These are phyloP conservation scores for Cyclina sinensis DNA, from an alignment of 1,140 invertebrate genomes.

Conservation along the genomic window DNA sequence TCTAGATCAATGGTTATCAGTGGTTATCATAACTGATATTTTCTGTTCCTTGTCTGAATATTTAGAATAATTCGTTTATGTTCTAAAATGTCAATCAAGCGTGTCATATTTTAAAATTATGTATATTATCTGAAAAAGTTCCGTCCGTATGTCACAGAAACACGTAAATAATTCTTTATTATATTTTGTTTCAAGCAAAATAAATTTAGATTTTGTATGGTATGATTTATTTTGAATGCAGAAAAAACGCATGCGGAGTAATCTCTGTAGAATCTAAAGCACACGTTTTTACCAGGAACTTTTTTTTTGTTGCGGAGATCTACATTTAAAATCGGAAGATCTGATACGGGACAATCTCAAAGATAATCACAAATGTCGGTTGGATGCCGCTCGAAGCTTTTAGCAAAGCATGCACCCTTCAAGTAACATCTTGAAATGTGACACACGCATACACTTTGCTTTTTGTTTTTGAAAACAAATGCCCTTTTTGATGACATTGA, in stretches of 20 bases:
- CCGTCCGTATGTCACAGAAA: not conserved
- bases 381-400: slow-evolving; percentile 32
- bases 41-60: not conserved
- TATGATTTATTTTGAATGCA: slow-evolving; percentile 1
- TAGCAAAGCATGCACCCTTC: not conserved
- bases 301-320: slow-evolving; percentile 13
- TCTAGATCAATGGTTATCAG: not conserved
- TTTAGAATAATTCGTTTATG: too few species aligned
- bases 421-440: not conserved
- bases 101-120: not conserved
- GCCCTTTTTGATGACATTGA: too few species aligned
- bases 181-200: slow-evolving; percentile 7
- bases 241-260: not conserved
- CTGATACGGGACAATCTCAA: not conserved
- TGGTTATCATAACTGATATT: not conserved
- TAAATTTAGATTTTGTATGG: not conserved
- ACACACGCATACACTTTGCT: slow-evolving; percentile 12
- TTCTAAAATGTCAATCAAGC: not conserved
- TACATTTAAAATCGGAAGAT: slow-evolving; percentile 34
- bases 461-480: too few species aligned
- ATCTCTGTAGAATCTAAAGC: slow-evolving; percentile 6
- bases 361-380: slow-evolving; percentile 30
- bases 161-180: not conserved
- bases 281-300: not conserved
- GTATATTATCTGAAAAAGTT: not conserved